Conservation (phyloP, 2,113 vertebrate genomes). For the Engraulis encrasicolus region DNA sequence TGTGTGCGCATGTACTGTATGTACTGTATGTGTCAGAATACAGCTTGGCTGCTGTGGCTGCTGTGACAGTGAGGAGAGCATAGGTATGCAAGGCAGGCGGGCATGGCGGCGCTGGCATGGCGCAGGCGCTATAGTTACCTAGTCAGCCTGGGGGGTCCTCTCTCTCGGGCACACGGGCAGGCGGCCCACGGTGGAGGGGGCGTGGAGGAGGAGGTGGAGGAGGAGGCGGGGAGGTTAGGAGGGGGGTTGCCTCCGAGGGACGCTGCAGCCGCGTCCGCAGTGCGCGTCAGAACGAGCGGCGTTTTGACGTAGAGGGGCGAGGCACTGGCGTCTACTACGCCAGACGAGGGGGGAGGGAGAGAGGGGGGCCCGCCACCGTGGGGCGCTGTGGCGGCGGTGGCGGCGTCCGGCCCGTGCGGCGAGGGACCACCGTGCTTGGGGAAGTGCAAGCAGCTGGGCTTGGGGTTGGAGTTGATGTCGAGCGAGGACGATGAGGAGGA, state of each 20-base stretch:
- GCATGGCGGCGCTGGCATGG: too few relatives aligned
- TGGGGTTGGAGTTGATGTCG: conserved; percentile 82
- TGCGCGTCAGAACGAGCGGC: conserved; percentile 76
- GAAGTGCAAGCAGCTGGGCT: conserved; percentile 82
- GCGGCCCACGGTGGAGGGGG: conserved; percentile 81
- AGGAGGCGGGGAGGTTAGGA: conserved; percentile 77
- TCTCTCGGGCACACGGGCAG: conserved; percentile 84
- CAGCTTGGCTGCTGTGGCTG: neutral
- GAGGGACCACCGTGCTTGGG: conserved; percentile 70
- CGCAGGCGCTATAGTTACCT: conserved; percentile 82
- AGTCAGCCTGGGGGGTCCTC: conserved; percentile 86
- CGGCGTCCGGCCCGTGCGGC: too few relatives aligned
- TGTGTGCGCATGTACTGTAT: neutral
- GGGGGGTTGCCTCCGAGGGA: conserved; percentile 76
- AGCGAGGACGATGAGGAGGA: conserved; percentile 79
- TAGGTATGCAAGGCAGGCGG: too few relatives aligned
- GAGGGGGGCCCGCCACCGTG: too few relatives aligned
- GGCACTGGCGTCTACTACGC: conserved; percentile 72
- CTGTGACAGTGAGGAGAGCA: conserved; percentile 21
- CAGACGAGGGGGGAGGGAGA: conserved; percentile 50
- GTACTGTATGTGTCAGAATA: neutral
- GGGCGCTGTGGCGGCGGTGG: too few relatives aligned
- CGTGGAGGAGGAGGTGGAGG: neutral
- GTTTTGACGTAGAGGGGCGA: conserved; percentile 82
- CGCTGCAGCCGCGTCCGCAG: conserved; percentile 73